Conservation (phyloP, 2,888 invertebrate genomes). For the Cylindroiulus punctatus region DNA sequence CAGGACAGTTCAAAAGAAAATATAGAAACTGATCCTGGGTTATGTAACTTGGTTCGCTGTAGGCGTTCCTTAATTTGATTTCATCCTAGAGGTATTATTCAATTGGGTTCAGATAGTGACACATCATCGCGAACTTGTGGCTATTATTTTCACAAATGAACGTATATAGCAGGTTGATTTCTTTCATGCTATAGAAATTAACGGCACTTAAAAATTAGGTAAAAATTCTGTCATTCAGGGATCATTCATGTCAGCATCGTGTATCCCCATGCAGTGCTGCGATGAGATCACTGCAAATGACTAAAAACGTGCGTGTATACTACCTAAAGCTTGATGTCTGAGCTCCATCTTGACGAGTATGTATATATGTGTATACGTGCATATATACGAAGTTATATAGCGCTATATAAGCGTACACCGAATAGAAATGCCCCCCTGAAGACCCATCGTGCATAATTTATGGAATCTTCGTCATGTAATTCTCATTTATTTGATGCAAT, state of each 20-base stretch:
- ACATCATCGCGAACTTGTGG: too few relatives aligned
- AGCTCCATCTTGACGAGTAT: not conserved
- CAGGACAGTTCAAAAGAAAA: too few relatives aligned
- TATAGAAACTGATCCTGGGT: too few relatives aligned
- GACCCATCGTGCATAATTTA: constrained; percentile 55
- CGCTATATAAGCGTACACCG: not conserved
- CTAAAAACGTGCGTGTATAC: not conserved
- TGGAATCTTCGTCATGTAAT: constrained; percentile 55
- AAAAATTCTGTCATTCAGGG: too few relatives aligned
- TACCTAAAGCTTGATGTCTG: not conserved
- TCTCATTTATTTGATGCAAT: constrained; percentile 56
- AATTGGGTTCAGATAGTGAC: too few relatives aligned
- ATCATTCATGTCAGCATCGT: not conserved
- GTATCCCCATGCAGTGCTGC: not conserved
- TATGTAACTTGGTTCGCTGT: too few relatives aligned
- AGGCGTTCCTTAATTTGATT: too few relatives aligned
- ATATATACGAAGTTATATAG: not conserved
- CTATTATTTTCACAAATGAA: too few relatives aligned
- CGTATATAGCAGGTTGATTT: too few relatives aligned
- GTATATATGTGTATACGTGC: not conserved
- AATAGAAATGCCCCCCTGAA: constrained; percentile 50
- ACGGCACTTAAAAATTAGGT: too few relatives aligned
- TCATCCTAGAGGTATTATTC: too few relatives aligned
- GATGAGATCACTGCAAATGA: not conserved
- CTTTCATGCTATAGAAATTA: too few relatives aligned